A percentile compares a stretch with the other conserved stretches of the same genome.
Evolutionary conservation across 2,113 vertebrate genomes (phyloP).

Genomic region (Megatriorchis doriae): DNA sequence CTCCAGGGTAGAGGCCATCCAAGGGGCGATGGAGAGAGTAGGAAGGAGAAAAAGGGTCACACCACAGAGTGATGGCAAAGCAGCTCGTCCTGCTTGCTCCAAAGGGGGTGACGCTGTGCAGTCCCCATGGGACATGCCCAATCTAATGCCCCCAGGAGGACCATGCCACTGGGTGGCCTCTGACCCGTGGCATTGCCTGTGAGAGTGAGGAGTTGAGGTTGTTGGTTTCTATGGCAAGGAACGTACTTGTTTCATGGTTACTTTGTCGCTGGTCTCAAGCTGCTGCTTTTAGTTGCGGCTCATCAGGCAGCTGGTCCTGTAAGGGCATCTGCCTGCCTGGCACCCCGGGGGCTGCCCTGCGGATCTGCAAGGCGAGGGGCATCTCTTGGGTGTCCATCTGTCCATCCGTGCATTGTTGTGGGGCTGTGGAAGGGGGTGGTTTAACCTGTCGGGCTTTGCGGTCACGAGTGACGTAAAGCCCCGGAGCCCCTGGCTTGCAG

Average conservation of each 20-base stretch:
- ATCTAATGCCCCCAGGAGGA: neutral
- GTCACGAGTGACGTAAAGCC: rapidly evolving
- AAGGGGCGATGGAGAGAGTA: neutral
- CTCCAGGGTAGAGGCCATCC: neutral
- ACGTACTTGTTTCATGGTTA: neutral
- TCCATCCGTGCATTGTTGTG: neutral
- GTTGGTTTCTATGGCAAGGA: neutral
- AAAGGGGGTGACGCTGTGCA: neutral
- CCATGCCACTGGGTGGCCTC: neutral
- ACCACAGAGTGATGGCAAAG: neutral
- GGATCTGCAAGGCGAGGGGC: neutral
- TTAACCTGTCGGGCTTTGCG: neutral
- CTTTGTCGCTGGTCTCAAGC: neutral
- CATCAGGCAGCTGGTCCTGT: neutral
- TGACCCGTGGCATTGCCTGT: neutral
- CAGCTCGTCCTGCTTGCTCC: neutral
- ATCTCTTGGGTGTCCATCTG: neutral
- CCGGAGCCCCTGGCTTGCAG: neutral
- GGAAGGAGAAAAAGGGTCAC: neutral
- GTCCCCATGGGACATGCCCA: neutral
- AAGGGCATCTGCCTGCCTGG: neutral
- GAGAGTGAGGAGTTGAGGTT: neutral
- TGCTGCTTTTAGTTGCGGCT: neutral
- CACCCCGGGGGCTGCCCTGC: neutral
- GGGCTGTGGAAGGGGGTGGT: neutral